Base-by-base conservation (phyloP, 2,113 vertebrate genomes). In the Anas platyrhynchos region DNA sequence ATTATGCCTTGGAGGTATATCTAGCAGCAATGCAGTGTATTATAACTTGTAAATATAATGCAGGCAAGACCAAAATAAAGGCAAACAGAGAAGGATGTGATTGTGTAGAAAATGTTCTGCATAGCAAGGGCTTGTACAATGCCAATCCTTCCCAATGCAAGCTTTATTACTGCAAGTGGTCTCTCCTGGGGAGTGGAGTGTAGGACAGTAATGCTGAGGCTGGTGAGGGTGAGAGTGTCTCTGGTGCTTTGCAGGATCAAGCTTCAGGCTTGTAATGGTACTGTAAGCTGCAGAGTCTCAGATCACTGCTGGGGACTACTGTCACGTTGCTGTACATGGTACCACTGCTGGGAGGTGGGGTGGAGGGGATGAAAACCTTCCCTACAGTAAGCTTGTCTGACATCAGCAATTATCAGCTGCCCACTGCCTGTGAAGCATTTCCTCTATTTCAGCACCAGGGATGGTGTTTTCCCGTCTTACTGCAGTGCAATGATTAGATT, bases 351-450 rank as follows among this genome's bases (percentile, higher is more conserved):
- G 36, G 17, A 67, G n/a, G 16, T 46, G 25, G 18, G 23, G 50
- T 38, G 21, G 54, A 14, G 22, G 27, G 31, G 23, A 16, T 74
- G 76, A 74, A 77, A 90, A 78, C 52, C 32, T 88, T 73, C 59
- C 69, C 14, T 82, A 89, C 84, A 68, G 76, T 58, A 62, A 88
- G 83, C 77, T 76, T 58, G 66, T 93, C 95, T 83, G 91, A 90
- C 89, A 92, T 56, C 71, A 81, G 85, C 74, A 83, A 32, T 88
- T 96, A 82, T 32, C 73, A 74, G 89, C 83, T 95, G 74, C 9
- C 77, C 34, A 17, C 69, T 67, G 68, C 13, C 74, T 86, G 63
- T 91, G 93, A 82, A 86, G 87, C 27, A 83, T 86, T 93, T 91
- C 55, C 67, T 73, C 80, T 78, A 5, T 93, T 94, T 66, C 90